Base-by-base conservation (phyloP, 2,797 vertebrate genomes). In the Enteromius trimaculatus region DNA sequence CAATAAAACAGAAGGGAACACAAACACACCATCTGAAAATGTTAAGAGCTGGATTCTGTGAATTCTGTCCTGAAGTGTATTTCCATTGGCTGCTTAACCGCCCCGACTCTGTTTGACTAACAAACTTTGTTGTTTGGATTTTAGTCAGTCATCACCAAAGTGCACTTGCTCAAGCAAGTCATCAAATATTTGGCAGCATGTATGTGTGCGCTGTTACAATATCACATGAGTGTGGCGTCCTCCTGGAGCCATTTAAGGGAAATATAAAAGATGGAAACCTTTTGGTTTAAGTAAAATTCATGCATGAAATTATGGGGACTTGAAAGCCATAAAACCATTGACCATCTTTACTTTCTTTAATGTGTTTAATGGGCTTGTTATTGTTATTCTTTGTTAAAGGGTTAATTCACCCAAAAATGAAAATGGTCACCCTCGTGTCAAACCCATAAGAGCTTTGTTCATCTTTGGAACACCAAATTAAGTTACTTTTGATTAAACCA, bases 111-210 rank as follows among this genome's bases (percentile, higher is more conserved):
- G 84, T 79, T 86, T 85, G 78, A 81, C 83, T 79, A 51, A 72
- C 29, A 11, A 49, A 76, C 79, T 77, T 14, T 79, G 78, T 81
- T 84, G 83, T 84, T 80, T 87, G 81, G 69, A 77, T 77, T 87
- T 71, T 23, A 85, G 83, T 87, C 85, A 79, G 75, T 87, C 85
- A 71, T 83, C 83, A 82, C 85, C 85, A 74, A 81, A 78, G 76
- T 82, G 83, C 83, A 26, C 84, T 85, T 81, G 81, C 81, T 68
- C 72, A 82, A 85, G 75, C 78, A 81, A 81, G 71, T 85, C 83
- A 81, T 88, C 70, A 69, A 79, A 87, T 66, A 84, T 85, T 80
- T 88, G 81, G 77, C 83, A 79, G 65, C 75, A 77, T 84, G 23
- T 47, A 42, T 34, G 39, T 17, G 1, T 42, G 34, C 21, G 39